phyloP scores from a whole-genome alignment of 2,797 vertebrate genomes.

The Pitangus sulphuratus region DNA sequence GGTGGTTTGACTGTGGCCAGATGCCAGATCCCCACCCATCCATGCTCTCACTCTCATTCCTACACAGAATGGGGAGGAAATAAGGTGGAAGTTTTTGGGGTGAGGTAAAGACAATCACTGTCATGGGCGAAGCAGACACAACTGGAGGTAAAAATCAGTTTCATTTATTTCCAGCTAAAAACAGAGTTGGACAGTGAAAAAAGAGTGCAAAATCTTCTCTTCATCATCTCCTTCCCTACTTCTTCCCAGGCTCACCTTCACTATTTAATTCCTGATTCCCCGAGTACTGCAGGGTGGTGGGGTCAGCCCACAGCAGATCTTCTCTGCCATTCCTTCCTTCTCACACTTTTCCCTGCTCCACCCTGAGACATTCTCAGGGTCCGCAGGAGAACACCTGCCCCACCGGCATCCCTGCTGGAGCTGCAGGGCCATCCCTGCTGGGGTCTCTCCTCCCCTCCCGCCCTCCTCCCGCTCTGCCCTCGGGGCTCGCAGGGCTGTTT shows the following conservation, averaged over 20 bases:
- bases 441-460: too few relatives aligned
- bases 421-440: too few relatives aligned
- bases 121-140: neutral
- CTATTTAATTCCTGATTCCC: accelerated
- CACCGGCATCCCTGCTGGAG: too few relatives aligned
- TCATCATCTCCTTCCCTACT: neutral
- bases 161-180: neutral
- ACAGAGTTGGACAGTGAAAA: neutral
- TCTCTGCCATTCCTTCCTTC: accelerated
- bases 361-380: neutral
- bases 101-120: accelerated
- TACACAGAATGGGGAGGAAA: accelerated
- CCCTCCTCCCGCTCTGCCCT: neutral
- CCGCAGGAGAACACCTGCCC: accelerated
- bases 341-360: accelerated
- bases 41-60: accelerated
- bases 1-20: accelerated
- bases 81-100: neutral
- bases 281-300: accelerated
- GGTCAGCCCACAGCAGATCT: accelerated
- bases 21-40: neutral
- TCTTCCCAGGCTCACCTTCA: neutral
- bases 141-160: neutral
- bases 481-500: neutral
- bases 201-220: neutral